Percentiles rank a stretch among this genome's conserved stretches.
phyloP scores from a whole-genome alignment of 1,140 invertebrate genomes.

The Lordiphosa collinella region DNA sequence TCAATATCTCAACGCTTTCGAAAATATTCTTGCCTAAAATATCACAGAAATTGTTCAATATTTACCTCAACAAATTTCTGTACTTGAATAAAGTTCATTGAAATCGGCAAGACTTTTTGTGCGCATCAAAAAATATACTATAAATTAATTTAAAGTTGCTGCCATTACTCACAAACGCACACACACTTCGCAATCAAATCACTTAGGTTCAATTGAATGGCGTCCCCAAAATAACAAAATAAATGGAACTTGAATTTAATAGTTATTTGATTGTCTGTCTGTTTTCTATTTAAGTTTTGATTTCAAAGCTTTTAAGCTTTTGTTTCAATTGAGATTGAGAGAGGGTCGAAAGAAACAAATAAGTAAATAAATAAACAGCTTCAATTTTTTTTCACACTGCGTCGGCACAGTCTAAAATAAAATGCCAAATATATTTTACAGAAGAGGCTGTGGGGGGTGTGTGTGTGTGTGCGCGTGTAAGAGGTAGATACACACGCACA shows the following conservation, averaged over 20 bases:
- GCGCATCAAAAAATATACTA: too few relatives aligned
- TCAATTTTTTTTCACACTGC: background rate
- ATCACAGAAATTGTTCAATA: too few relatives aligned
- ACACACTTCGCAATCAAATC: constrained; percentile 31
- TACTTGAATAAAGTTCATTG: too few relatives aligned
- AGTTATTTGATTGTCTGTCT: constrained; percentile 33
- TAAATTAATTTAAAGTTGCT: too few relatives aligned
- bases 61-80: too few relatives aligned
- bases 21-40: too few relatives aligned
- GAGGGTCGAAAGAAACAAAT: constrained; percentile 61
- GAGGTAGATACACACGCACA: constrained; percentile 34
- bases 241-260: constrained; percentile 53
- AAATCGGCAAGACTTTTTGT: too few relatives aligned
- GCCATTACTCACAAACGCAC: background rate
- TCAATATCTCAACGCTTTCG: too few relatives aligned
- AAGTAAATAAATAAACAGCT: constrained; percentile 56
- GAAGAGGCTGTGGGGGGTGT: constrained; percentile 18
- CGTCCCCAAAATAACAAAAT: background rate
- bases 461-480: constrained; percentile 20
- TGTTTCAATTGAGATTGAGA: constrained; percentile 55
- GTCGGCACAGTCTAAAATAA: background rate
- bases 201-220: constrained; percentile 40
- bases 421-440: constrained; percentile 27
- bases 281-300: constrained; percentile 55
- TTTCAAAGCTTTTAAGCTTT: constrained; percentile 51